These are phyloP conservation scores for Pachypanchax playfairii DNA, from an alignment of 2,113 vertebrate genomes.

Conservation along the genomic window DNA sequence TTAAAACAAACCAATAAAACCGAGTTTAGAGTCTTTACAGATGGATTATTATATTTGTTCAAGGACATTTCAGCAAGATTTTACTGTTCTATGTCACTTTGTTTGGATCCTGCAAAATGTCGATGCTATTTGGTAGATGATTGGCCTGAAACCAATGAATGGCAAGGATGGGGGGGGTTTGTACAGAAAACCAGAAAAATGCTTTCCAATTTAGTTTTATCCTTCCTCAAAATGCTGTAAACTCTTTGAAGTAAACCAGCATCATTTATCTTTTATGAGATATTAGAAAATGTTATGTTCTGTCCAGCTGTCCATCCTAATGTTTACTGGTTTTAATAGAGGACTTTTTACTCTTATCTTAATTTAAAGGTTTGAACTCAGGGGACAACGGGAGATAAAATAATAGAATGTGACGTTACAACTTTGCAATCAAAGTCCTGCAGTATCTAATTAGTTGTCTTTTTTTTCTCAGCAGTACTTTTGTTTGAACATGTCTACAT, in stretches of 20 bases:
- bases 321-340: not conserved
- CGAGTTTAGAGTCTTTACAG: not conserved
- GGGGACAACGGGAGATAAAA: constrained; percentile 9
- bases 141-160: not conserved
- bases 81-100: not conserved
- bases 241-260: too few species aligned
- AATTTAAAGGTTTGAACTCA: constrained; percentile 11
- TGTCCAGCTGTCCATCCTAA: not conserved
- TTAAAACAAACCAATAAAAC: too few species aligned
- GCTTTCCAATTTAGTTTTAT: not conserved
- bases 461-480: not conserved
- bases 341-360: constrained; percentile 2
- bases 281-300: not conserved
- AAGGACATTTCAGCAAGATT: not conserved
- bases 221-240: not conserved
- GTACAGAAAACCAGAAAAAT: not conserved
- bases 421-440: constrained; percentile 6
- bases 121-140: not conserved
- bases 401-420: constrained; percentile 50
- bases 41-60: not conserved
- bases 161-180: not conserved
- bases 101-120: not conserved
- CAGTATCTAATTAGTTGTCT: not conserved
- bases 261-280: not conserved
- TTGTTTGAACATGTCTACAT: not conserved